These are phyloP conservation scores for Melanotaenia parkinsoni DNA, from an alignment of 2,797 vertebrate species.

Conservation along the genomic window DNA sequence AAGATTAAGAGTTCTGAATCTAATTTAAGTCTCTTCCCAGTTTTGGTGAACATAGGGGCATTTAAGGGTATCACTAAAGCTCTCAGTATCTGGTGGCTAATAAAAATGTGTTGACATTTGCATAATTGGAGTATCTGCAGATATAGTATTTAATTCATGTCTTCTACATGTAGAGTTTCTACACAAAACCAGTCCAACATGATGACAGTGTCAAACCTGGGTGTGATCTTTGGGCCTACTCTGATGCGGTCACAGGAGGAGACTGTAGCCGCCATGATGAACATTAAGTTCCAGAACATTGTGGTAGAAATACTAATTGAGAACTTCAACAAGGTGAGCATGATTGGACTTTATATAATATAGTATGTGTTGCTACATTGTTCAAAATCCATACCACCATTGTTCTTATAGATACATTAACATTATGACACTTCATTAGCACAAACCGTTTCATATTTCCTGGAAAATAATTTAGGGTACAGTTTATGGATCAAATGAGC, in stretches of 20 bases:
- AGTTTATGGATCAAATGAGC: not conserved
- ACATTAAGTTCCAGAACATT: slow-evolving; percentile 99
- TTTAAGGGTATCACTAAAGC: slow-evolving; percentile 16
- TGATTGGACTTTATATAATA: not conserved
- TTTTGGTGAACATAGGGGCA: slow-evolving; percentile 1
- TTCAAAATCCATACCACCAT: not conserved
- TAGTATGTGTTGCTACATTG: not conserved
- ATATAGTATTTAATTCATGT: slow-evolving; percentile 3
- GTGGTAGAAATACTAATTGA: slow-evolving; percentile 99
- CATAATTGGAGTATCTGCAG: not conserved
- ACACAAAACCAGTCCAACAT: slow-evolving; percentile 93
- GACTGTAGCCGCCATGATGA: slow-evolving; percentile 99
- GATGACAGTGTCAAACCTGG: slow-evolving; percentile 98
- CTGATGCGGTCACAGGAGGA: slow-evolving; percentile 98
- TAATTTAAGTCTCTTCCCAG: slow-evolving; percentile 40
- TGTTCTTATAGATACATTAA: not conserved
- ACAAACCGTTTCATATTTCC: not conserved
- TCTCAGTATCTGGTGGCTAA: slow-evolving; percentile 15
- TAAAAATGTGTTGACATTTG: not conserved
- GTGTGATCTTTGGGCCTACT: slow-evolving; percentile 97
- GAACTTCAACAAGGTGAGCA: slow-evolving; percentile 82
- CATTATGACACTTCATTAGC: not conserved
- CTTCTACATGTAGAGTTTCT: slow-evolving; percentile 86
- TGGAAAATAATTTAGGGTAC: not conserved
- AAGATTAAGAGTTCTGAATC: slow-evolving; percentile 19